Evolutionary conservation across 2,888 invertebrate genomes (phyloP).

Genomic region (Tetheella fluctuosa): DNA sequence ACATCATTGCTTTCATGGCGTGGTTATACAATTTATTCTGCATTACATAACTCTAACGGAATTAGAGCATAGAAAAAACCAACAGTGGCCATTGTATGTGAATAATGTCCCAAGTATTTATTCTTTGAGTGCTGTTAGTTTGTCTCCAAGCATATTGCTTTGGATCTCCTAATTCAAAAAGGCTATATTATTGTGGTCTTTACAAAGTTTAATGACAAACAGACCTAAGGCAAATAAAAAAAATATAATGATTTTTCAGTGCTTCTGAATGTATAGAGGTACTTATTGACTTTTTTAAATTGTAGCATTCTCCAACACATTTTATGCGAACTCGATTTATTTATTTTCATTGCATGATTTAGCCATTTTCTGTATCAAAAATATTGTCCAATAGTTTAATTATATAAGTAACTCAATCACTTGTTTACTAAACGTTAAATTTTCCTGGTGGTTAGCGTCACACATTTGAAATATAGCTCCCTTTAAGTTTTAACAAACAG

Average conservation of each 20-base stretch:
- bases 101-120: too few relatives aligned
- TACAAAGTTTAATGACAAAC: too few relatives aligned
- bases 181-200: background rate
- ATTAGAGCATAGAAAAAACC: background rate
- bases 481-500: background rate
- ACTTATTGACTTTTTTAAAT: background rate
- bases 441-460: background rate
- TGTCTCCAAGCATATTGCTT: background rate
- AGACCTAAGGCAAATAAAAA: too few relatives aligned
- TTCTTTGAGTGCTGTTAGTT: too few relatives aligned
- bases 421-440: background rate
- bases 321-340: background rate
- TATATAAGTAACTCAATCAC: background rate
- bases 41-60: background rate
- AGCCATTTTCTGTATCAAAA: background rate
- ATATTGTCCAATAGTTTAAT: background rate
- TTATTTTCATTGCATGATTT: background rate
- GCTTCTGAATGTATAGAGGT: too few relatives aligned
- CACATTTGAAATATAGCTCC: background rate
- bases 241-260: too few relatives aligned
- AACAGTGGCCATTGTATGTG: background rate
- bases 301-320: background rate
- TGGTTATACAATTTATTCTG: conserved; percentile 1
- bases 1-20: background rate
- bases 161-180: background rate